These are phyloP conservation scores for Drosophila ezoana DNA, from an alignment of 2,888 invertebrate genomes.

Conservation along the genomic window DNA sequence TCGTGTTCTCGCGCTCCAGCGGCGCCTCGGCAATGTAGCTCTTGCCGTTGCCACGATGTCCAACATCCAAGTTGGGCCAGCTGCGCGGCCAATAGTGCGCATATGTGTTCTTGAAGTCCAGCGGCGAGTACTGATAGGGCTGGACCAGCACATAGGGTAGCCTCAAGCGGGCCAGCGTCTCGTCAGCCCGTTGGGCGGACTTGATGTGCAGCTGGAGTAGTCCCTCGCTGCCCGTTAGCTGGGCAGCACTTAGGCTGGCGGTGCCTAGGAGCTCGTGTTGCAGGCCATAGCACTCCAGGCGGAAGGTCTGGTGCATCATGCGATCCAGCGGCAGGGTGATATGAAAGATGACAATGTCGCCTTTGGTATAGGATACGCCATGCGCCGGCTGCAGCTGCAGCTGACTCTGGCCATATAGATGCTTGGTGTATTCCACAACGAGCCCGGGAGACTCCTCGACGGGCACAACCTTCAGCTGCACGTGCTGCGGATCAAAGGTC, in stretches of 20 bases:
- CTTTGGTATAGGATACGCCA: constrained; percentile 75
- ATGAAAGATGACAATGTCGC: constrained; percentile 82
- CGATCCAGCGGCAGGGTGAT: constrained; percentile 72
- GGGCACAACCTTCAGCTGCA: constrained; percentile 85
- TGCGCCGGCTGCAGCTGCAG: constrained; percentile 70
- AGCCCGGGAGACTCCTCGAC: constrained; percentile 63
- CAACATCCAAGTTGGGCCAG: constrained; percentile 95
- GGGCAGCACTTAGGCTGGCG: constrained; percentile 92
- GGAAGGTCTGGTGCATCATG: constrained; percentile 62
- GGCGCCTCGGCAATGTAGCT: constrained; percentile 92
- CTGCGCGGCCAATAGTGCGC: constrained; percentile 94
- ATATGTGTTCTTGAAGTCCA: constrained; percentile 92
- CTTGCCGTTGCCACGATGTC: constrained; percentile 96
- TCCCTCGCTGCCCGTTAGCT: constrained; percentile 91
- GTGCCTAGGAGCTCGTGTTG: constrained; percentile 90
- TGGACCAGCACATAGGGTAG: constrained; percentile 87
- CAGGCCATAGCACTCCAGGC: constrained; percentile 70
- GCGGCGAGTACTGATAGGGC: constrained; percentile 85
- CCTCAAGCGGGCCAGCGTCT: constrained; percentile 92
- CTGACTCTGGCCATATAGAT: constrained; percentile 75
- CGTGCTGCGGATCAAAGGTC: constrained; percentile 86
- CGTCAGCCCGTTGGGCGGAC: constrained; percentile 86
- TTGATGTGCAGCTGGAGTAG: constrained; percentile 90
- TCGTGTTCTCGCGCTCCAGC: constrained; percentile 93
- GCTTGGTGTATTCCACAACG: constrained; percentile 77